Conservation (phyloP, 2,797 vertebrate species). For the Paratrypauchen microcephalus region DNA sequence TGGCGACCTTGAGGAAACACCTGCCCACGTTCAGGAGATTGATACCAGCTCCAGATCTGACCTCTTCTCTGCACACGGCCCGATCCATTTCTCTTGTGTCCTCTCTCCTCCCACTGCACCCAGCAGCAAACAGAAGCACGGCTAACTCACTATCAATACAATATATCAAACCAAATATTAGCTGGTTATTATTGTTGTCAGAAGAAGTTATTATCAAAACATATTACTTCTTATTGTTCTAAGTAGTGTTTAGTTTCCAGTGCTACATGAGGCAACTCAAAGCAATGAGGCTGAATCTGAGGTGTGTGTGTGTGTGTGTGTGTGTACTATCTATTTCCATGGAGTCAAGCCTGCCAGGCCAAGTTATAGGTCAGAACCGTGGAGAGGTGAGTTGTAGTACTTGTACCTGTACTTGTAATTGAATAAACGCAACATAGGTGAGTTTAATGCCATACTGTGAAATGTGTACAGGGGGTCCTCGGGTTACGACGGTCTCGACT, state of each 20-base stretch:
- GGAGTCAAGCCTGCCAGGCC: too few relatives aligned
- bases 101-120: constrained; percentile 35
- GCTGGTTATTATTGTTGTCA: constrained; percentile 1
- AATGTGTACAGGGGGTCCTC: too few relatives aligned
- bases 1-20: constrained; percentile 66
- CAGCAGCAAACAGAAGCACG: neutral
- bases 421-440: too few relatives aligned
- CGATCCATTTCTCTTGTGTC: constrained; percentile 39
- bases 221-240: neutral
- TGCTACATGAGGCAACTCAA: neutral
- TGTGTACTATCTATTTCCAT: too few relatives aligned
- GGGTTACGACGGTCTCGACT: too few relatives aligned
- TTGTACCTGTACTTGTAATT: too few relatives aligned
- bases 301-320: too few relatives aligned
- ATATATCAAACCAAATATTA: neutral
- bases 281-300: too few relatives aligned
- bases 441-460: too few relatives aligned
- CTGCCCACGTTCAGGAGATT: constrained; percentile 59
- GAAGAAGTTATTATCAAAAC: neutral
- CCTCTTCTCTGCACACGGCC: constrained; percentile 32
- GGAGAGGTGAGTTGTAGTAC: too few relatives aligned
- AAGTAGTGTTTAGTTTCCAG: neutral
- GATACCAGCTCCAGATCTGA: constrained; percentile 58
- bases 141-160: neutral
- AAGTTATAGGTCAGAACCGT: too few relatives aligned